These are phyloP conservation scores for Sebastes hopkinsi DNA, from an alignment of 2,797 vertebrate species.

Conservation along the genomic window DNA sequence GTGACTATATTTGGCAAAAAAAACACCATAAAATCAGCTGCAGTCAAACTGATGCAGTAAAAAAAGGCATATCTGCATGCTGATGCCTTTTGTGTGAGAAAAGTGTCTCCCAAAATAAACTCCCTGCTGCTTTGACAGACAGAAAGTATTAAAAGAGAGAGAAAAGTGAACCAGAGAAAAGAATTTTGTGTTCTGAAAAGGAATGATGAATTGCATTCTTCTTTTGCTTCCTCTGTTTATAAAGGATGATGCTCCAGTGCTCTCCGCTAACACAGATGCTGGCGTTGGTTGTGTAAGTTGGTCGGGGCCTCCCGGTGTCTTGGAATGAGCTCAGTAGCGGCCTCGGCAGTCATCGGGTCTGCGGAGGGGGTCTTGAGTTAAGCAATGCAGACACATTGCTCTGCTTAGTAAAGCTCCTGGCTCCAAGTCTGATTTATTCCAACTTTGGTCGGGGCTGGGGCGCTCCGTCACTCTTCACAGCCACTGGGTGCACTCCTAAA, in stretches of 20 bases:
- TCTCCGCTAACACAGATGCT: not conserved
- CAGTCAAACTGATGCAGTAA: not conserved
- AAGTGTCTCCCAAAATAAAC: conserved; percentile 17
- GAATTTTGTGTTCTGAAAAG: not conserved
- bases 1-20: conserved; percentile 41
- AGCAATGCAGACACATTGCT: conserved; percentile 61
- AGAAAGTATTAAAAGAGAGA: not conserved
- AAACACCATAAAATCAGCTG: conserved; percentile 6
- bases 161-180: not conserved
- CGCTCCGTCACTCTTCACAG: conserved; percentile 49
- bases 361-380: conserved; percentile 50
- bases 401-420: conserved; percentile 39
- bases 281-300: conserved; percentile 36
- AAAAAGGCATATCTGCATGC: not conserved
- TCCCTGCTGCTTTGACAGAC: conserved; percentile 7
- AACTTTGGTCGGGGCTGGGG: conserved; percentile 50
- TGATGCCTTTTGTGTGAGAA: conserved; percentile 15
- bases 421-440: conserved; percentile 67
- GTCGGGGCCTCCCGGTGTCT: conserved; percentile 41
- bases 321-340: conserved; percentile 53
- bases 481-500: conserved; percentile 44
- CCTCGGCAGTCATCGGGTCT: conserved; percentile 33
- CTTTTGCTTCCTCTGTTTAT: conserved; percentile 20
- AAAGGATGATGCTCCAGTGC: conserved; percentile 15
- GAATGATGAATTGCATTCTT: conserved; percentile 14